Percentiles rank a stretch among this genome's conserved stretches.
Conservation (phyloP, 2,797 vertebrate genomes). For the Sarcophilus harrisii region DNA sequence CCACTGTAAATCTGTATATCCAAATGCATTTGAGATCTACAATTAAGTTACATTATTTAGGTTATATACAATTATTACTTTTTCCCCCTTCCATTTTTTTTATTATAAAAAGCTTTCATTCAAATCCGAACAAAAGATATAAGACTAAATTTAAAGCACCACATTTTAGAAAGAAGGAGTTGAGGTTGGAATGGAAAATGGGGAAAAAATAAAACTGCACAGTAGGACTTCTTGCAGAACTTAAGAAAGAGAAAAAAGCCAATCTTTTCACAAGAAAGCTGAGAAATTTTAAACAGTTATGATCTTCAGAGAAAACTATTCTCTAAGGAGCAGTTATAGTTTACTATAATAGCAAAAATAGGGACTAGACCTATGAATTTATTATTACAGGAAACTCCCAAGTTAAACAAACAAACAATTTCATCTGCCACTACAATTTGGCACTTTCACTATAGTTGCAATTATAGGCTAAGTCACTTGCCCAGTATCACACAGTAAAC, state of each 20-base stretch:
- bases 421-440: background rate
- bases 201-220: background rate
- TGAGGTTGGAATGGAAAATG: background rate
- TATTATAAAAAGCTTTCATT: slow-evolving; percentile 98
- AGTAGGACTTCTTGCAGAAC: background rate
- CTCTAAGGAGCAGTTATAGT: background rate
- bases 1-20: slow-evolving; percentile 99
- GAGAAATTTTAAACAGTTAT: background rate
- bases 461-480: background rate
- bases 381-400: background rate
- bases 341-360: too few species aligned
- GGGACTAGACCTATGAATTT: too few species aligned
- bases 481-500: background rate
- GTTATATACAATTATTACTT: slow-evolving; percentile 98
- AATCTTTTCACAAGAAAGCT: background rate
- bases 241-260: background rate
- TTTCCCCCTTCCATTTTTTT: slow-evolving; percentile 68
- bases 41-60: slow-evolving; percentile 98
- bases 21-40: slow-evolving; percentile 99
- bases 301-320: background rate
- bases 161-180: background rate
- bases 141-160: slow-evolving; percentile 85
- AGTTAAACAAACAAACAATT: background rate
- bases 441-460: background rate
- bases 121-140: slow-evolving; percentile 89